phyloP scores from a whole-genome alignment of 2,113 vertebrate genomes.

The Lathamus discolor region DNA sequence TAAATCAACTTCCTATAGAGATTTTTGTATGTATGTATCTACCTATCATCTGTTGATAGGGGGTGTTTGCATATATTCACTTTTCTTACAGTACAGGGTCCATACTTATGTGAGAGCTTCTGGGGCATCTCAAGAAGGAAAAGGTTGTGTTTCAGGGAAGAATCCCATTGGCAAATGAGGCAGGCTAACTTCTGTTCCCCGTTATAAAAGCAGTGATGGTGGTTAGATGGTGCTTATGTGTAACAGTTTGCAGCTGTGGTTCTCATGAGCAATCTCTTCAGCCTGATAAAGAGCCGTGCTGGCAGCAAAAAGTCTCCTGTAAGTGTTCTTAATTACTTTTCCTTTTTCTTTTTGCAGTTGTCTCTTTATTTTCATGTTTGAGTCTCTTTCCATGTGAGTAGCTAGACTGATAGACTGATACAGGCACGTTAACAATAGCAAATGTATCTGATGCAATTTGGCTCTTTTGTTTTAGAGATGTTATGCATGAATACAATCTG shows the following conservation, averaged over 20 bases:
- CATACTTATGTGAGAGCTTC: not conserved
- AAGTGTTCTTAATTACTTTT: not conserved
- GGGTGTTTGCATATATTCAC: not conserved
- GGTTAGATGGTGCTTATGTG: not conserved
- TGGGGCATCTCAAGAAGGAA: not conserved
- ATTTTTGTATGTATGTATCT: accelerated
- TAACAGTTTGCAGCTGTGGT: not conserved
- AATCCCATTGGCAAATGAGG: not conserved
- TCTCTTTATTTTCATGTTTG: not conserved
- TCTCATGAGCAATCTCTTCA: not conserved
- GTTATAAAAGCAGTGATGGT: not conserved
- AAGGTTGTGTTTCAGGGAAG: not conserved
- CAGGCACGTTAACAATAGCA: not conserved
- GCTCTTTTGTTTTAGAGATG: not conserved
- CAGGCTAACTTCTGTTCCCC: not conserved
- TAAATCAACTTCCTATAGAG: not conserved
- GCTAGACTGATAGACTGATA: not conserved
- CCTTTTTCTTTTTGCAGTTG: not conserved
- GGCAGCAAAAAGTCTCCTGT: not conserved
- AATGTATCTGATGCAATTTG: not conserved
- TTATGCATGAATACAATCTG: not conserved
- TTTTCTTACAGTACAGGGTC: not conserved
- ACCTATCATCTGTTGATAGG: not conserved
- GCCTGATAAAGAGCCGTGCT: not conserved
- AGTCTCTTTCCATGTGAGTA: not conserved